Evolutionary conservation across 2,113 vertebrate genomes (phyloP).

Genomic region (Halichoerus grypus): DNA sequence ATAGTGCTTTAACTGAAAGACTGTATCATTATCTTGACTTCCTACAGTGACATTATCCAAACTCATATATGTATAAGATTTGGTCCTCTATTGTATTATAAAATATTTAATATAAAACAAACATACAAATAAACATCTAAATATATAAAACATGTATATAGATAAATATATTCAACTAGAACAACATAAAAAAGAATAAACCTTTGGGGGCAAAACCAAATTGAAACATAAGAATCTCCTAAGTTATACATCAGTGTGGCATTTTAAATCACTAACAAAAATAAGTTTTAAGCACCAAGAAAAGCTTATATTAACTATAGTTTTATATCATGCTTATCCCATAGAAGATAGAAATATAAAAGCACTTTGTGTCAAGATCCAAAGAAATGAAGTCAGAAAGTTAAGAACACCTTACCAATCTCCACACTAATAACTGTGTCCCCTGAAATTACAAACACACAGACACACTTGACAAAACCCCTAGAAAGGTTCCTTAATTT

Average conservation of each 20-base stretch:
- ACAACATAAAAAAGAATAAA: neutral
- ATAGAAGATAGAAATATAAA: neutral
- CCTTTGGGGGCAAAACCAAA: neutral
- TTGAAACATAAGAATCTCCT: neutral
- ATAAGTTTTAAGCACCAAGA: neutral
- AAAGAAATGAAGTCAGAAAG: conserved; percentile 42
- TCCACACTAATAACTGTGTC: neutral
- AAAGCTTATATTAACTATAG: neutral
- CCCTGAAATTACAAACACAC: neutral
- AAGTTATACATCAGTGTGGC: neutral
- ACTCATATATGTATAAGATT: neutral
- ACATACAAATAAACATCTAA: conserved; percentile 11
- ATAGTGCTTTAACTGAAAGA: neutral
- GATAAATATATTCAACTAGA: conserved; percentile 30
- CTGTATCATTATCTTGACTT: neutral
- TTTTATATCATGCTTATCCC: neutral
- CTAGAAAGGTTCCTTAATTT: neutral
- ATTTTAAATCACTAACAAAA: conserved; percentile 54
- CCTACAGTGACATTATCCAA: neutral
- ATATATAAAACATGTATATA: neutral
- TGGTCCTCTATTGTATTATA: neutral
- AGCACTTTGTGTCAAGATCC: neutral
- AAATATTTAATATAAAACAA: conserved; percentile 55
- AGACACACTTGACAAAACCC: neutral
- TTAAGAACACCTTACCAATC: neutral